Conservation (phyloP, 2,888 invertebrate genomes). For the Xestobium rufovillosum region DNA sequence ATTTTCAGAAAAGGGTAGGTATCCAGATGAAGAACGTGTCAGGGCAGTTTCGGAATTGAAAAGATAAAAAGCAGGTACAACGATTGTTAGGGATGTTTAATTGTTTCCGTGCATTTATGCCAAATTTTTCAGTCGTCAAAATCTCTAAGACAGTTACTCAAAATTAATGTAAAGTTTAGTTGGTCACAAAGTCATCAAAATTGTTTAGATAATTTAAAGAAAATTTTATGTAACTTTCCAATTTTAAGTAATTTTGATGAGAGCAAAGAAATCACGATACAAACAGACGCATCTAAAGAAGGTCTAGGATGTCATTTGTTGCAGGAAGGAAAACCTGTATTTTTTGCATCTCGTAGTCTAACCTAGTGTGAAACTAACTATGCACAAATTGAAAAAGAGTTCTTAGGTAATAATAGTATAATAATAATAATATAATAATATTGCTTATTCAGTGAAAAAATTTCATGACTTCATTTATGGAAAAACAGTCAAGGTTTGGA, state of each 20-base stretch:
- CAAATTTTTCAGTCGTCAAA: not conserved
- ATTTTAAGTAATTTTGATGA: not conserved
- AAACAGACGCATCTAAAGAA: not conserved
- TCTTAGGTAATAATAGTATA: too few species aligned
- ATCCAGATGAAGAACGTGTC: constrained; percentile 12
- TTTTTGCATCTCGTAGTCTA: too few species aligned
- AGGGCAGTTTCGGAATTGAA: constrained; percentile 10
- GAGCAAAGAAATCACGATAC: not conserved
- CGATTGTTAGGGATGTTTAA: not conserved
- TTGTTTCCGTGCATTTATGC: not conserved
- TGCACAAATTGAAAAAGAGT: too few species aligned
- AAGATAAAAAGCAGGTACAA: constrained; percentile 3
- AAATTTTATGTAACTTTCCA: not conserved
- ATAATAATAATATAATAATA: too few species aligned
- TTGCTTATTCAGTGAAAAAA: too few species aligned
- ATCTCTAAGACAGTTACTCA: not conserved
- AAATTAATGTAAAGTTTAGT: not conserved
- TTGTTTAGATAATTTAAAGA: not conserved
- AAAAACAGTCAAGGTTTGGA: too few species aligned
- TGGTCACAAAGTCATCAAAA: not conserved
- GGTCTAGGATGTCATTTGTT: not conserved
- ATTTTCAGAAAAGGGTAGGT: constrained; percentile 10
- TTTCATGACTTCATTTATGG: too few species aligned
- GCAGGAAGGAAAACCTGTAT: too few species aligned
- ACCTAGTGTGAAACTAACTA: too few species aligned